These are phyloP conservation scores for Zosterops japonicus DNA, from an alignment of 2,113 vertebrate species.

Conservation along the genomic window DNA sequence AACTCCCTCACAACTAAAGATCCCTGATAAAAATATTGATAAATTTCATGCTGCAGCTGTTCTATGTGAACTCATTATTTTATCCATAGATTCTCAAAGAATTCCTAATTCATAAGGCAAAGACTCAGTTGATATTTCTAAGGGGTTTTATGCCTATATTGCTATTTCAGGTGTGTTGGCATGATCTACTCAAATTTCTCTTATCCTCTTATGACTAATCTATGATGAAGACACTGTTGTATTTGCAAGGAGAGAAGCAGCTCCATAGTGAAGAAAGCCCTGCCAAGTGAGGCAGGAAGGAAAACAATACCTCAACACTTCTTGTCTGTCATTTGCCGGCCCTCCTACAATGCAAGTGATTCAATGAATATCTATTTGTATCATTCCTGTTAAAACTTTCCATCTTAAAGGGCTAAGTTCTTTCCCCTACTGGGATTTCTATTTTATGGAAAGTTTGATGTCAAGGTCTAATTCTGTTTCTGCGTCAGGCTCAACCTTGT, in stretches of 20 bases:
- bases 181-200: background rate
- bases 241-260: conserved; percentile 3
- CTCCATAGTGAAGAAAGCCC: background rate
- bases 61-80: background rate
- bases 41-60: background rate
- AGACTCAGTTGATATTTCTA: background rate
- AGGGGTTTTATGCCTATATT: background rate
- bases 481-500: background rate
- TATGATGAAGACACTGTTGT: background rate
- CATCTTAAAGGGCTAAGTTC: background rate
- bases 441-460: background rate
- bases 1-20: background rate
- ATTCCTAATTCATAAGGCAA: background rate
- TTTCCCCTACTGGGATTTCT: background rate
- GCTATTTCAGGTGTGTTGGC: conserved; percentile 52
- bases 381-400: background rate
- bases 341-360: background rate
- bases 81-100: background rate
- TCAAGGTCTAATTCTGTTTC: background rate
- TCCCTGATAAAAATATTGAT: background rate
- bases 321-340: conserved; percentile 8
- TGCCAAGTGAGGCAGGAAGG: conserved; percentile 7
- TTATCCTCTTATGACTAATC: conserved; percentile 31
- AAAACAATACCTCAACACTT: conserved; percentile 26
- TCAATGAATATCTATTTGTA: background rate